Base-by-base conservation (phyloP, 2,888 invertebrate genomes). In the Ernsta delagoae region DNA sequence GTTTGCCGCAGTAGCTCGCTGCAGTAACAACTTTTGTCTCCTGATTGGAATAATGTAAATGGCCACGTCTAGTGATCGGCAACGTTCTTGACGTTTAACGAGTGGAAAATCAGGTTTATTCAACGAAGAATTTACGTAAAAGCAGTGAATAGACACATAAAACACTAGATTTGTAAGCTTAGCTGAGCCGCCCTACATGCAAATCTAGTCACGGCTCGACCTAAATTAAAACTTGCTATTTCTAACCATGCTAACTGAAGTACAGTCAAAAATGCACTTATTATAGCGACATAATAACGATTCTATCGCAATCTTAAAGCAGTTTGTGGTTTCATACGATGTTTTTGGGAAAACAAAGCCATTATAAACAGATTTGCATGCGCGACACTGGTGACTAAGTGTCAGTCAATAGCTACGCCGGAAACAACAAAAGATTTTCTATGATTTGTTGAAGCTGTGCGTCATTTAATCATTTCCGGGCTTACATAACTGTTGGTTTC, bases 291-390 rank as follows among this genome's bases (percentile, higher is more conserved):
- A 83, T 83, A 80, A 82, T 77, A 85, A 82, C 79, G 81, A 86
- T 84, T 86, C 84, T 78, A 74, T 74, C 70, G 75, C 79, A 87
- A 89, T 91, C 85, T 89, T 80, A 79, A 77, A 73, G 79, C 84
- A 83, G 87, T 87, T 88, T 82, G 83, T 80, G 81, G 77, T 74
- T 72, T 62, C 62, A 69, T 67, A 69, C 68, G 45, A 80, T 75
- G 81, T 56, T 84, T 84, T 79, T 76, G 76, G 78, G 80, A 85
- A 88, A 87, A 84, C 79, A 81, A 70, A 78, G 78, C 88, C 82
- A 92, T 92, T 92, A 91, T 88, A 92, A 92, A 87, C 80, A 88
- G 83, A 92, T 92, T 92, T 89, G 79, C 79, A 80, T 77, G 82
- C 84, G 85, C 86, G 79, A 50, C 48, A 50, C 12, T 50, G 48